Base-by-base conservation (phyloP, 2,113 vertebrate species). In the Melanocharis versteri region DNA sequence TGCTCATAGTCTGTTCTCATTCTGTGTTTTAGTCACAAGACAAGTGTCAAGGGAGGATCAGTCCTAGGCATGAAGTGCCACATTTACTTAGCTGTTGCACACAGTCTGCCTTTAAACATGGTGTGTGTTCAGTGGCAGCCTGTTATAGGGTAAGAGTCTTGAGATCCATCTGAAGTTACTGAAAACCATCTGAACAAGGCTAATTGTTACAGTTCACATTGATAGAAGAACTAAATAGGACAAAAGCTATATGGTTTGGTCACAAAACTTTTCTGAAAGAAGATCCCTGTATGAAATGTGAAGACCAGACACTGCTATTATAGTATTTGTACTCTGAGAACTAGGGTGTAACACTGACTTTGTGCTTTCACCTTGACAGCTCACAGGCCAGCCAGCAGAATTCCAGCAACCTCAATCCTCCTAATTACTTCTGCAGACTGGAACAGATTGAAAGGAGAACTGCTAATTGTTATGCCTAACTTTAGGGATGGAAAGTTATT, bases 341-440 rank as follows among this genome's bases (percentile, higher is more conserved):
- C 35, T 70, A 13, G 50, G 45, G 6, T 83, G 20, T 51, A 65
- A 91, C 69, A 56, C 33, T 82, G 73, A 95, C 19, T 71, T 71
- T 84, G 48, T 8, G 4, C 44, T 95, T 95, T 88, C 42, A 65
- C 28, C n/a, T 79, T 83, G 54, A 83, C 83, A 90, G 54, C 58
- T 89, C 1, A 31, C 39, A 53, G 72, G 30, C 58, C 71, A 66
- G 42, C 73, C 82, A 85, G 48, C 31, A 47, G 84, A 75, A 14
- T 81, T 90, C 45, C 71, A 77, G 68, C 0, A 0, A 66, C 86
- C 27, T 92, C 6, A 3, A 27, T 71, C 58, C 23, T 88, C 56
- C 64, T 73, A 84, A 44, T 48, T 48, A 10, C 26, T 83, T 39
- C 81, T 92, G 22, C 75, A 92, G 58, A 83, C 75, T 94, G 79